A percentile compares a stretch with the other conserved stretches of the same genome.
Evolutionary conservation across 2,888 invertebrate species (phyloP).

Genomic region (Tineola bisselliella): DNA sequence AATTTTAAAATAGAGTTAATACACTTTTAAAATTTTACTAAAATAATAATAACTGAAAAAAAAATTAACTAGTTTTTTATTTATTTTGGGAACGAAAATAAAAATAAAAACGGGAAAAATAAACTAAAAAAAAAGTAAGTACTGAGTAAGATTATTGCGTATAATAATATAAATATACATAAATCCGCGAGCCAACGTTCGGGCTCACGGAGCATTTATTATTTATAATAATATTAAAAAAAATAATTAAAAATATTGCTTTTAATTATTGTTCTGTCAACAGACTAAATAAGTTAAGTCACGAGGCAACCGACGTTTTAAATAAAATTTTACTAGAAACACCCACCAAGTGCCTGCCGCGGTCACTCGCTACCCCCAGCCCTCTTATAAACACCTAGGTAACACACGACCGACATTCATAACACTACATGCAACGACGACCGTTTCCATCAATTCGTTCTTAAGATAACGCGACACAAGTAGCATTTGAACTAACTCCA

Average conservation of each 20-base stretch:
- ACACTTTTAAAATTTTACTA: conserved; percentile 8
- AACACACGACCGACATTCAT: conserved; percentile 16
- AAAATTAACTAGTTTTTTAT: conserved; percentile 1
- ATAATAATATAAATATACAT: too few species aligned
- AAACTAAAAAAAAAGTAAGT: neutral
- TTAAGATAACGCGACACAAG: too few species aligned
- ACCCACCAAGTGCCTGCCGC: neutral
- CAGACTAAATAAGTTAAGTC: neutral
- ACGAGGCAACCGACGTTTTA: neutral
- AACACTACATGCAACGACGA: conserved; percentile 14
- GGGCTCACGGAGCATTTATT: neutral
- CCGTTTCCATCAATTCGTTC: too few species aligned
- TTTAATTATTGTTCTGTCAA: conserved; percentile 2
- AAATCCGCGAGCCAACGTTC: neutral
- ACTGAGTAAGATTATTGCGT: neutral
- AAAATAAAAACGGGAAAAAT: neutral
- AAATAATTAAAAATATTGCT: neutral
- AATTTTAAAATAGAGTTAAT: neutral
- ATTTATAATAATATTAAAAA: neutral
- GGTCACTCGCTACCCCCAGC: neutral
- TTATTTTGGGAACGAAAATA: neutral
- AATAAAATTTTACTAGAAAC: neutral
- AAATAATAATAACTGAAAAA: neutral
- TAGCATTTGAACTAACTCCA: too few species aligned
- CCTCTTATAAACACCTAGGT: conserved; percentile 26